Conservation (phyloP, 2,888 invertebrate genomes). For the Scelioninae gen. 2 region DNA sequence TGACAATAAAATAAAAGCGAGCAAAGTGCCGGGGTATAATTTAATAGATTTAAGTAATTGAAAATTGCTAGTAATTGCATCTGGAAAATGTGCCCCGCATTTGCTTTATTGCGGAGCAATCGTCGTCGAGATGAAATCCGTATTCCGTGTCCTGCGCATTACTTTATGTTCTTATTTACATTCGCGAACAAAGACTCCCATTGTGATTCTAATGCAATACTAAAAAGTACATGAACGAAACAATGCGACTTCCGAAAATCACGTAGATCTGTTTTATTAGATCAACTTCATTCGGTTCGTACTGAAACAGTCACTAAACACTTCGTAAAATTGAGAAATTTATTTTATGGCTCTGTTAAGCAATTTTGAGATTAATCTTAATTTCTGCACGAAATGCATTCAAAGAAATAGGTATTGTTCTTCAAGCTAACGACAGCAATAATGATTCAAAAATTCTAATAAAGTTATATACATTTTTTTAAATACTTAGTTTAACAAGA, state of each 20-base stretch:
- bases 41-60: constrained; percentile 57
- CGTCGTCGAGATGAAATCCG: constrained; percentile 24
- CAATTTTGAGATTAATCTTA: no score
- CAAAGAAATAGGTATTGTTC: no score
- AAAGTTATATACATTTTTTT: no score
- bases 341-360: background rate
- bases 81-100: constrained; percentile 18
- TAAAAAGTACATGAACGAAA: constrained; percentile 13
- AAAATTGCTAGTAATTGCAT: constrained; percentile 50
- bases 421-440: no score
- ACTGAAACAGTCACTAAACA: constrained; percentile 1
- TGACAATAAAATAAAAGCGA: constrained; percentile 34
- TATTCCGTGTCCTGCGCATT: constrained; percentile 18
- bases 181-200: constrained; percentile 29
- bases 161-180: constrained; percentile 32
- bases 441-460: no score
- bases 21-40: constrained; percentile 37
- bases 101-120: constrained; percentile 39
- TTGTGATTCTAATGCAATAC: constrained; percentile 29
- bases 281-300: constrained; percentile 6
- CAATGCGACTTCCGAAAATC: constrained; percentile 18
- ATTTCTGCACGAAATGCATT: no score
- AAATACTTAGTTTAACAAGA: no score
- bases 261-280: background rate
- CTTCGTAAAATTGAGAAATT: background rate